These are phyloP conservation scores for Barypeithes pellucidus DNA, from an alignment of 2,888 invertebrate species.

Conservation along the genomic window DNA sequence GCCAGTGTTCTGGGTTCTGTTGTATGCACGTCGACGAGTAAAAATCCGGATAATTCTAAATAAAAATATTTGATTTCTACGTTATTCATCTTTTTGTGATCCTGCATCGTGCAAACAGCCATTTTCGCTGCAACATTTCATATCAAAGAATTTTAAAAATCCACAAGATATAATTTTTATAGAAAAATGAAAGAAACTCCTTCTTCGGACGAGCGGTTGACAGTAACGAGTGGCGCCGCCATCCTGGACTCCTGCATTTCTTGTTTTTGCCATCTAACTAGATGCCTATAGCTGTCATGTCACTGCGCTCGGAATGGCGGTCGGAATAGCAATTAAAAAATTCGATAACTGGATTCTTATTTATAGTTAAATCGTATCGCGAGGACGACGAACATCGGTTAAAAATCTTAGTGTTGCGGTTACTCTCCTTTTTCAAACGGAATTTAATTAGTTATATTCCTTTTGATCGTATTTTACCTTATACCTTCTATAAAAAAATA, in stretches of 20 bases:
- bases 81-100: no score
- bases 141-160: conserved; percentile 16
- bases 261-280: conserved; percentile 65
- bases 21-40: no score
- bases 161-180: conserved; percentile 23
- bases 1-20: no score
- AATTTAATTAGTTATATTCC: no score
- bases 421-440: conserved; percentile 47
- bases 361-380: conserved; percentile 64
- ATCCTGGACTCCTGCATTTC: conserved; percentile 63
- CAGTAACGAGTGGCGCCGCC: conserved; percentile 66
- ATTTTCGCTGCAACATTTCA: background rate
- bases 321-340: conserved; percentile 66
- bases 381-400: conserved; percentile 12
- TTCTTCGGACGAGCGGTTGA: conserved; percentile 56
- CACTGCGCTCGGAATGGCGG: conserved; percentile 62
- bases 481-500: no score
- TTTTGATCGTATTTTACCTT: no score
- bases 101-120: background rate
- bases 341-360: conserved; percentile 66
- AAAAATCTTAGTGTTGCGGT: conserved; percentile 36
- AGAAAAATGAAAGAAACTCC: conserved; percentile 18
- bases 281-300: conserved; percentile 64
- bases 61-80: no score
- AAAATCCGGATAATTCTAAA: no score